Evolutionary conservation across 2,888 invertebrate genomes (phyloP), one percentile per base, ranked within the genome.

Genomic region (Lacanobia oleracea): DNA sequence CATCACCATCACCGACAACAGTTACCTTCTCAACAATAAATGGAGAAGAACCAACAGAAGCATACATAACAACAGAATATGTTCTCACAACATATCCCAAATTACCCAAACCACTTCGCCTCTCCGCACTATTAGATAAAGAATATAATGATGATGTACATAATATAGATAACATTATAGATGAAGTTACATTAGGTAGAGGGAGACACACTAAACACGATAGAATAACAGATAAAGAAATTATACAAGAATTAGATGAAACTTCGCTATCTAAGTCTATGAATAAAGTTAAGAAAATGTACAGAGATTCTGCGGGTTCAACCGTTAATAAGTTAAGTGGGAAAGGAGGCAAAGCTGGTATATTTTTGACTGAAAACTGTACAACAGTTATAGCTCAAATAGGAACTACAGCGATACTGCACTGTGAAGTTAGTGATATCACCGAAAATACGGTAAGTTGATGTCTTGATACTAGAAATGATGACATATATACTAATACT

Each of bases 311-410:
- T 40, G 84, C 92, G n/a, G 91, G 90, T 12, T 93, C 94, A 1
- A 88, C 89, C 84, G 91, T 91, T 77, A 96, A 96, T 93, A 96
- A 95, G 69, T 90, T 96, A 91, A 92, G 91, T 91, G 91, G 89
- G 63, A 96, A 95, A 84, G 88, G 88, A 33, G 88, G 87, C 62
- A 95, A 94, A 83, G 89, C 86, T 83, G 95, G 95, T 88, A 95
- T 96, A 92, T 97, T 97, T 95, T 93, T 96, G 89, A 97, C 96
- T 88, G 96, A 96, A 72, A 97, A 97, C 90, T 97, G 97, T 92
- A 97, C 97, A n/a, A 95, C 96, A 77, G 97, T 97, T 81, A 94
- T 96, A 91, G 97, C 97, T 73, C 97, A 97, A 92, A 97, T 97
- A 86, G 97, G 97, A 67, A 97, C 97, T 12, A 97, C 97, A 18